A percentile compares a stretch with the other conserved stretches of the same genome.
Evolutionary conservation across 2,888 invertebrate genomes (phyloP).

Genomic region (Dynastes maya): DNA sequence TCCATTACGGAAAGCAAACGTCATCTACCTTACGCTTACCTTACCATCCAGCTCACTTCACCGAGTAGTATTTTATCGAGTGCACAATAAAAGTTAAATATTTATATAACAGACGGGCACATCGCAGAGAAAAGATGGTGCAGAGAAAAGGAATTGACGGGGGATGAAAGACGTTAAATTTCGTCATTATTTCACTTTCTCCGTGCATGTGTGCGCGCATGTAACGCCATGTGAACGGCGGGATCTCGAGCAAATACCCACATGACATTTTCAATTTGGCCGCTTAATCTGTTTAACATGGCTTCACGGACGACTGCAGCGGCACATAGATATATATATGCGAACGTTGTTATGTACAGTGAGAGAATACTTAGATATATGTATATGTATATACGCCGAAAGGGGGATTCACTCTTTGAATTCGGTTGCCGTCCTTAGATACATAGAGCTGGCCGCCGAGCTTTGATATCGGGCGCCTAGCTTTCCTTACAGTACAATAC

Average conservation of each 20-base stretch:
- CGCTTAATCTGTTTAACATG: constrained; percentile 56
- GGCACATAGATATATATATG: constrained; percentile 30
- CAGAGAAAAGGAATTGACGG: constrained; percentile 25
- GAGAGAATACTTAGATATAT: not conserved
- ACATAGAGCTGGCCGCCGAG: constrained; percentile 42
- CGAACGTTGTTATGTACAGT: no score
- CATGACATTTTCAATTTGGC: constrained; percentile 56
- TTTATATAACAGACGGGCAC: constrained; percentile 46
- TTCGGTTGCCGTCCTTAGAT: constrained; percentile 32
- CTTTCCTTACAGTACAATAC: not conserved
- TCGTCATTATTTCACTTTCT: constrained; percentile 52
- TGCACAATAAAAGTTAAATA: constrained; percentile 50
- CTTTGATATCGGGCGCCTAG: constrained; percentile 44
- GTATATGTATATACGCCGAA: constrained; percentile 18
- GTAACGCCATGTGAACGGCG: constrained; percentile 7
- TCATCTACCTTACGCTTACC: constrained; percentile 6
- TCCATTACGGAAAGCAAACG: constrained; percentile 46
- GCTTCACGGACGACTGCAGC: constrained; percentile 54
- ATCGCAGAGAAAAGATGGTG: not conserved
- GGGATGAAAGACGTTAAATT: constrained; percentile 47
- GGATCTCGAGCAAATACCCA: constrained; percentile 53
- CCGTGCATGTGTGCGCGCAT: constrained; percentile 32
- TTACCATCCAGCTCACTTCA: not conserved
- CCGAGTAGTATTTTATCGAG: constrained; percentile 43
- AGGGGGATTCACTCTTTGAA: constrained; percentile 48